Evolutionary conservation across 1,140 invertebrate genomes (phyloP).

Genomic region (Brachionus sp.): DNA sequence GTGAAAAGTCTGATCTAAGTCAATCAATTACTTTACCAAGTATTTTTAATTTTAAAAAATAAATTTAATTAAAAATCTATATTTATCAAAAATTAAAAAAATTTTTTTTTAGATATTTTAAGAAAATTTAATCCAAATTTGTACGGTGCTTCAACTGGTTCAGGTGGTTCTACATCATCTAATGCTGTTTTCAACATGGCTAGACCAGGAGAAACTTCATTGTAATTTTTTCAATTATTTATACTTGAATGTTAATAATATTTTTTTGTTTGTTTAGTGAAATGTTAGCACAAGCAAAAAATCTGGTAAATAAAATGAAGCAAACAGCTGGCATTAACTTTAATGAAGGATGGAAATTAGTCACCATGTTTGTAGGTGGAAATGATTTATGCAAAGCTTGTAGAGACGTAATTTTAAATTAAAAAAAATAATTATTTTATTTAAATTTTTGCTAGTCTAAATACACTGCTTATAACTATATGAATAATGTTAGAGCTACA

Average conservation of each 20-base stretch:
- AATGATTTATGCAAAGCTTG: constrained; percentile 80
- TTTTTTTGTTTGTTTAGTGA: constrained; percentile 57
- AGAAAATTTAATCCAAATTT: constrained; percentile 55
- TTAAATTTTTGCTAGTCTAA: constrained; percentile 47
- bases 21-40: constrained; percentile 47
- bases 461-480: constrained; percentile 62
- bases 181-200: constrained; percentile 54
- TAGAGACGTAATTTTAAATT: constrained; percentile 48
- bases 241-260: background rate
- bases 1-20: constrained; percentile 31
- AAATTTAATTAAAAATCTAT: background rate
- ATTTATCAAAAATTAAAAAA: background rate
- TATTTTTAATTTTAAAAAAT: constrained; percentile 1
- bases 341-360: constrained; percentile 68
- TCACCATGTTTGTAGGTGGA: constrained; percentile 76
- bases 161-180: constrained; percentile 48
- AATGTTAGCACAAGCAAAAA: constrained; percentile 66
- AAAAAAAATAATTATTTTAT: background rate
- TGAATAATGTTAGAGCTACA: constrained; percentile 65
- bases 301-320: constrained; percentile 69
- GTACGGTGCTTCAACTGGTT: constrained; percentile 53
- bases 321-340: constrained; percentile 62
- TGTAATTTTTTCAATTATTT: constrained; percentile 47
- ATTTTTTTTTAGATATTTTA: constrained; percentile 52
- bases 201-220: constrained; percentile 51